Conservation (phyloP, 1,140 invertebrate genomes). For the Apis laboriosa region DNA sequence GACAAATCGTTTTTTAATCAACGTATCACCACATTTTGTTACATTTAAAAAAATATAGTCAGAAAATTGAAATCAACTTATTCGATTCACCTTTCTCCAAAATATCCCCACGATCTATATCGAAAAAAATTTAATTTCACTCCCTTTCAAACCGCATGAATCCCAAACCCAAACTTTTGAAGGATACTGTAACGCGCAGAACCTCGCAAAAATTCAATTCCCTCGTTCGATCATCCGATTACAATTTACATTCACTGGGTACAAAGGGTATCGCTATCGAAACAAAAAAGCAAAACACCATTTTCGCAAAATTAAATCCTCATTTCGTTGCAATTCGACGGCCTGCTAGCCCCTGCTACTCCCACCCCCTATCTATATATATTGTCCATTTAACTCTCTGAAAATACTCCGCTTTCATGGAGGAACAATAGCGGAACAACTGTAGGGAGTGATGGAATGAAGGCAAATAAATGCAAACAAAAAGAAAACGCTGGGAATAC, state of each 20-base stretch:
- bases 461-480: conserved; percentile 47
- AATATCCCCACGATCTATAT: too few relatives aligned
- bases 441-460: neutral
- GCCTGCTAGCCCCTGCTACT: too few relatives aligned
- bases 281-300: conserved; percentile 21
- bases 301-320: conserved; percentile 43
- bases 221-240: neutral
- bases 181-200: neutral
- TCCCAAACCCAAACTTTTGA: neutral
- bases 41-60: too few relatives aligned
- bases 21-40: too few relatives aligned
- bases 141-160: neutral
- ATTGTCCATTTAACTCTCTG: conserved; percentile 9
- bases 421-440: conserved; percentile 6
- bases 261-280: neutral
- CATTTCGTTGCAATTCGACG: conserved; percentile 7
- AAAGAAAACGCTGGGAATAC: conserved; percentile 29
- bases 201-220: neutral
- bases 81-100: too few relatives aligned
- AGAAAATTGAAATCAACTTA: too few relatives aligned
- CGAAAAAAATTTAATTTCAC: neutral
- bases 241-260: neutral
- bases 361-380: too few relatives aligned
- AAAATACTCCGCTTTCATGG: conserved; percentile 32
- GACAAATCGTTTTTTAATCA: too few relatives aligned